Base-by-base conservation (phyloP, 2,113 vertebrate genomes). In the Sylvilagus bachmani region DNA sequence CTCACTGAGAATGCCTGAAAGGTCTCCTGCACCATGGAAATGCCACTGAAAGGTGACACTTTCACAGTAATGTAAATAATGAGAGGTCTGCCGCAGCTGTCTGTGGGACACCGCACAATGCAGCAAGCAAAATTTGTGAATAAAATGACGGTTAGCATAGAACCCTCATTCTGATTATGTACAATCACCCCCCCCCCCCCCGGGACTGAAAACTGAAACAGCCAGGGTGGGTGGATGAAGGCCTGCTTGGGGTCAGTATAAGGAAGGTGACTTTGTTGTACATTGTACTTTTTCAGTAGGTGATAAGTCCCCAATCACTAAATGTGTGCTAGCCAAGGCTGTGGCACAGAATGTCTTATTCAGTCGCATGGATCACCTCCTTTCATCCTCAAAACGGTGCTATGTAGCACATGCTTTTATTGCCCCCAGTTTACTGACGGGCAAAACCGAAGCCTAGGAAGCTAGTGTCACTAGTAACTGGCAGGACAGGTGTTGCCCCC, bases 1-100 rank as follows among this genome's bases (percentile, higher is more conserved):
- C 92, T 89, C 25, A 33, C 64, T 92, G 64, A 70, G 73, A 93
- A 82, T 55, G 66, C 79, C 55, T 19, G 13, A 58, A 87, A 89
- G 77, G 36, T 58, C 38, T 70, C 29, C 75, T 85, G 81, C 24
- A 38, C 38, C 6, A 7, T 61, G 61, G 86, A 58, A 82, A 81
- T 27, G n/a, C 27, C 36, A 29, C 80, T 24, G 27, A 78, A 69
- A 29, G 44, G 61, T 67, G 67, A 81, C 66, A 64, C 70, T 24
- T 66, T 58, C 38, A 85, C 27, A 89, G 75, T 61, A 21, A 25
- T 61, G 1, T 70, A 69, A 64, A 67, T 53, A 91, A 53, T 51
- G n/a, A 73, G 77, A 64, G 49, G 62, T 51, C 49, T 29, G 5
- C 17, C 70, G 24, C 58, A 62, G 33, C 44, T 33, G 13, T 62